phyloP scores from a whole-genome alignment of 2,888 invertebrate genomes.

The Ferdinandea cuprea region DNA sequence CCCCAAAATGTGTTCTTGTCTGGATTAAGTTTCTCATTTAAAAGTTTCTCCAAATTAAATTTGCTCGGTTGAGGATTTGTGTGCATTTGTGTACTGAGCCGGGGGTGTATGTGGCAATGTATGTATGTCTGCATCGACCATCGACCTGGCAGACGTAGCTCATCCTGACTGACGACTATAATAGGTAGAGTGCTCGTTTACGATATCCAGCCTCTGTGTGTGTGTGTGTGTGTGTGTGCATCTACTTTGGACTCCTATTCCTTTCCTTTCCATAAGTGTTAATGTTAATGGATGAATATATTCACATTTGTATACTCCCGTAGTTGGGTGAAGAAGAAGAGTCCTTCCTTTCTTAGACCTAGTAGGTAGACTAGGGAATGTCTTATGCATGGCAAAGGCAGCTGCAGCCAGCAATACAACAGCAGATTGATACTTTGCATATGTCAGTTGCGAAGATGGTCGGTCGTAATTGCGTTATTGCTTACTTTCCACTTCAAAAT shows the following conservation, averaged over 20 bases:
- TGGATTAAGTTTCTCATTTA: constrained; percentile 78
- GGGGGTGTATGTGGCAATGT: constrained; percentile 15
- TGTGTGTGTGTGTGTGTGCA: too few species aligned
- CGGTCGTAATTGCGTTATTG: constrained; percentile 72
- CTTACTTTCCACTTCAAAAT: constrained; percentile 74
- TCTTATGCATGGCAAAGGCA: constrained; percentile 34
- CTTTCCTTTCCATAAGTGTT: constrained; percentile 57
- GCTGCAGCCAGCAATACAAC: constrained; percentile 15
- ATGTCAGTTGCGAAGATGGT: constrained; percentile 72
- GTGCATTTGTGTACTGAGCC: constrained; percentile 38
- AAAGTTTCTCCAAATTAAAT: constrained; percentile 78
- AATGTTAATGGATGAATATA: constrained; percentile 37
- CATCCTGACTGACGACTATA: constrained; percentile 31
- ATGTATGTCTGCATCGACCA: constrained; percentile 40
- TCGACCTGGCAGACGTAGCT: constrained; percentile 37
- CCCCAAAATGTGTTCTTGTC: constrained; percentile 77
- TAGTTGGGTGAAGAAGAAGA: not conserved
- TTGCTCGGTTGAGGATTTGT: constrained; percentile 76
- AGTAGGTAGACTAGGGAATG: constrained; percentile 40
- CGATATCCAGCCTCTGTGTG: constrained; percentile 4
- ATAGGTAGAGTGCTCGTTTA: not conserved
- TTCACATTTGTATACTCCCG: constrained; percentile 1
- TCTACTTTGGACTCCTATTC: constrained; percentile 61
- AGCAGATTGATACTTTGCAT: constrained; percentile 69
- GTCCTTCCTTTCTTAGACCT: constrained; percentile 54